Evolutionary conservation across 2,888 invertebrate genomes (phyloP).

Genomic region (Torymus auratus): DNA sequence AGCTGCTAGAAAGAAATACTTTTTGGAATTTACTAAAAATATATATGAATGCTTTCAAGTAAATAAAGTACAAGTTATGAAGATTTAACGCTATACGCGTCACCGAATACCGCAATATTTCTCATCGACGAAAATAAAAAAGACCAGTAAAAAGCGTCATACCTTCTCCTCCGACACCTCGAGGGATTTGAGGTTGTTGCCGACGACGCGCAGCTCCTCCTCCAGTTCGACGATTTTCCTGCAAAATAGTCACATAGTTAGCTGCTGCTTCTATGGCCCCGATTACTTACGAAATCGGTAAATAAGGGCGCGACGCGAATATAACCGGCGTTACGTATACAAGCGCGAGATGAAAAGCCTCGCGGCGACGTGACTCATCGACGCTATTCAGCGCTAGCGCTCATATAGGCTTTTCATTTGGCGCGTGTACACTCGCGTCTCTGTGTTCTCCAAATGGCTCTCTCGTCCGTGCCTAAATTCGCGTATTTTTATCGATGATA

Average conservation of each 20-base stretch:
- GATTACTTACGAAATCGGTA: conserved; percentile 41
- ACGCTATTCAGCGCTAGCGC: background rate
- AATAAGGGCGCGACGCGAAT: conserved; percentile 44
- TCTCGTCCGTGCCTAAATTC: background rate
- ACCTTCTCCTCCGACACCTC: conserved; percentile 99
- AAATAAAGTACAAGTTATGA: too few species aligned
- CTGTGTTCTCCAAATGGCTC: conserved; percentile 14
- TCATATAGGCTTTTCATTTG: background rate
- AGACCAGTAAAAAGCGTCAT: conserved; percentile 71
- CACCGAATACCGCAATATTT: background rate
- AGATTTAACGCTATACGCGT: background rate
- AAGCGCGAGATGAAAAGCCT: conserved; percentile 3
- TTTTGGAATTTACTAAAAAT: too few species aligned
- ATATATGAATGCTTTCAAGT: too few species aligned
- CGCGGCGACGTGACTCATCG: conserved; percentile 28
- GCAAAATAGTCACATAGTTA: conserved; percentile 68
- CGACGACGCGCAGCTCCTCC: conserved; percentile 99
- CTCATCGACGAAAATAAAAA: conserved; percentile 37
- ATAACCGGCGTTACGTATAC: background rate
- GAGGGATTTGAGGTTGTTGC: conserved; percentile 99
- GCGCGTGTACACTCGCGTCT: background rate
- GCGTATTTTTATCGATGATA: conserved; percentile 33
- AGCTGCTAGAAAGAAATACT: too few species aligned
- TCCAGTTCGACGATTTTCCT: conserved; percentile 99
- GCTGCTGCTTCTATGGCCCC: background rate